A percentile compares a stretch with the other conserved stretches of the same genome.
These are phyloP conservation scores for Hippopotamus amphibius DNA, from an alignment of 2,113 vertebrate species.

Conservation along the genomic window DNA sequence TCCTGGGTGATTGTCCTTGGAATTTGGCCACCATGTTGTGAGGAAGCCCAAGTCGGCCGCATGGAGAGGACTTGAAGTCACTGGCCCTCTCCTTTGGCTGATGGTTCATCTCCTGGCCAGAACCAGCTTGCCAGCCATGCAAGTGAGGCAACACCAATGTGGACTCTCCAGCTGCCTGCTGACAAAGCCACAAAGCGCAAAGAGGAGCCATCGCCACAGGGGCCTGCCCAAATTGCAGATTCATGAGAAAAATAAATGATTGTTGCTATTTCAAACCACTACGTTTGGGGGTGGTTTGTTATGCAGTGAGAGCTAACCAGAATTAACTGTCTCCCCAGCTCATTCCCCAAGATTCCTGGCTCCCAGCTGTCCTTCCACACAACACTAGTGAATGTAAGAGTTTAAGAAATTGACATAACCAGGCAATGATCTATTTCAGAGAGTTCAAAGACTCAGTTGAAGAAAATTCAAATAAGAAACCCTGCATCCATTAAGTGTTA, in stretches of 20 bases:
- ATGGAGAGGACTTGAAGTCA: neutral
- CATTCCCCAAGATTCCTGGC: fast-evolving
- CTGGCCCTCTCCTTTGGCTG: neutral
- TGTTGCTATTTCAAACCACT: neutral
- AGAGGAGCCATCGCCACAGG: fast-evolving
- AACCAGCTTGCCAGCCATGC: fast-evolving
- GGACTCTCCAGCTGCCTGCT: fast-evolving
- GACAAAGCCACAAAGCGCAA: neutral
- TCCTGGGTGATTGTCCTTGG: neutral
- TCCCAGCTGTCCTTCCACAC: no score
- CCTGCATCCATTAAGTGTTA: fast-evolving
- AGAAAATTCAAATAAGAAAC: neutral
- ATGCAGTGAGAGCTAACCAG: neutral
- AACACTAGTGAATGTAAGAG: neutral
- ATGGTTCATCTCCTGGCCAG: no score
- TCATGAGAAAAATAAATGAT: neutral
- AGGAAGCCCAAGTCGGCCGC: neutral
- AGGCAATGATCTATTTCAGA: no score
- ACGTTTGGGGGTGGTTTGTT: neutral
- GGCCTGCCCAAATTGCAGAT: neutral
- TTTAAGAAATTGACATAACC: neutral
- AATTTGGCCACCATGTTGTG: neutral
- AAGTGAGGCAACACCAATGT: neutral
- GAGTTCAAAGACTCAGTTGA: neutral
- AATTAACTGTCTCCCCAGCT: neutral